phyloP scores from a whole-genome alignment of 2,888 invertebrate species.

The Plutella xylostella region DNA sequence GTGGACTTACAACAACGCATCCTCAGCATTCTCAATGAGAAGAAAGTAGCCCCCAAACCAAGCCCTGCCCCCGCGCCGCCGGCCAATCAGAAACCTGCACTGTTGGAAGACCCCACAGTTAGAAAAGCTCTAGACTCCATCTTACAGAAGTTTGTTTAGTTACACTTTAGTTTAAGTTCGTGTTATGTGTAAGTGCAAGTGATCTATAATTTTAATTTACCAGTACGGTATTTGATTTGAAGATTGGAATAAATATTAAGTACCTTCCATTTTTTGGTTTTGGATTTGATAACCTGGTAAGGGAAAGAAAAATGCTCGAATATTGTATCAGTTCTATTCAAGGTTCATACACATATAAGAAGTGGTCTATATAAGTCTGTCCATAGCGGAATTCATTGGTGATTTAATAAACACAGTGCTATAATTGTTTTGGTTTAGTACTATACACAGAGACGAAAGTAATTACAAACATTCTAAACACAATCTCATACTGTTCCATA shows the following conservation, averaged over 20 bases:
- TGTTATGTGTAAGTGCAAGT: too few species aligned
- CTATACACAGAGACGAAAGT: conserved; percentile 35
- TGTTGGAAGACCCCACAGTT: conserved; percentile 82
- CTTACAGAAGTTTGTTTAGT: conserved; percentile 50
- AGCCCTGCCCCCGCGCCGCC: conserved; percentile 24
- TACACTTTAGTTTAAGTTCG: background rate
- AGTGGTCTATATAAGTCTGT: conserved; percentile 47
- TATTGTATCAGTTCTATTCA: conserved; percentile 45
- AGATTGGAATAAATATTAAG: too few species aligned
- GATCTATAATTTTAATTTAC: too few species aligned
- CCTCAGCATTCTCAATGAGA: conserved; percentile 81
- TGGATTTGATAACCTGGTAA: too few species aligned
- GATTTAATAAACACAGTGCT: conserved; percentile 52
- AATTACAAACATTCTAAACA: conserved; percentile 25
- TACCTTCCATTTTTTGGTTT: too few species aligned
- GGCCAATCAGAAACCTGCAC: conserved; percentile 33
- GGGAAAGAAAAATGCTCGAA: too few species aligned
- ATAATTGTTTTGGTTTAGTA: conserved; percentile 42
- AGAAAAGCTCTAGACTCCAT: conserved; percentile 83
- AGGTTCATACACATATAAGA: conserved; percentile 52
- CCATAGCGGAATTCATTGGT: conserved; percentile 48
- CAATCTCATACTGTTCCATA: background rate
- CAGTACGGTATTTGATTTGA: too few species aligned
- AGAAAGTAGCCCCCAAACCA: conserved; percentile 39
- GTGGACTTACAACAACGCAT: conserved; percentile 82